Evolutionary conservation across 2,888 invertebrate genomes (phyloP), one percentile per base, ranked within the genome.

Genomic region (Panopea generosa): DNA sequence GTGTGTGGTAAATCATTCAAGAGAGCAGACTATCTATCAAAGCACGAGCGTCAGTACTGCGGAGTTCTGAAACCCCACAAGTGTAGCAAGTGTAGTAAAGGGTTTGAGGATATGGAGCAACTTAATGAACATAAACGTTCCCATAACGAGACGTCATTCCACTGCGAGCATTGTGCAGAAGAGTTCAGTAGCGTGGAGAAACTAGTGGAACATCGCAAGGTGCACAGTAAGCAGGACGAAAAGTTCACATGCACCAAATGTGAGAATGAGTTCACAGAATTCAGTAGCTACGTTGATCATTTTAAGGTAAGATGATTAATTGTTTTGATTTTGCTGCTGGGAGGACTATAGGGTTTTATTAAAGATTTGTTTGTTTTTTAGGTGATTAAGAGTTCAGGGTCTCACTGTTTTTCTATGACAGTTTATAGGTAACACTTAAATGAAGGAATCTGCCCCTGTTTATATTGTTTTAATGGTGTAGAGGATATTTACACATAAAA

Each of bases 1-100:
- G 76, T 80, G n/a, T 80, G 80, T 59, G 63, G 65, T 14, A 80
- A 80, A 49, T 65, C 73, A n/a, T 80, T 80, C 53, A 80, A 80
- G 50, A 50, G 80, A 16, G 73, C 72, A 22, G 80, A 80, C 55
- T 80, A 80, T 69, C 72, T 80, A 26, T 59, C 73, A 3, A 80
- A 80, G 43, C 80, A 80, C 45, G 80, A 80, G 60, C 62, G 68
- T 18, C 76, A 80, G 73, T 80, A 76, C 57, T 80, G 80, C 38
- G 76, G 76, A 27, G 73, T 76, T 1, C 59, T 61, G 7, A 72
- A 71, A 24, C 80, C 80, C 9, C 63, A 67, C 38, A 76, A 73
- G 40, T 80, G 80, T 67, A 47, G 26, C n/a, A 72, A 76, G 56
- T 80, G 80, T 60, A 60, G 60, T 24, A 68, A 61, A 56, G 75